Percentiles rank a stretch among this genome's conserved stretches.
Conservation (phyloP, 2,797 vertebrate genomes). For the Spinus olivaceus region DNA sequence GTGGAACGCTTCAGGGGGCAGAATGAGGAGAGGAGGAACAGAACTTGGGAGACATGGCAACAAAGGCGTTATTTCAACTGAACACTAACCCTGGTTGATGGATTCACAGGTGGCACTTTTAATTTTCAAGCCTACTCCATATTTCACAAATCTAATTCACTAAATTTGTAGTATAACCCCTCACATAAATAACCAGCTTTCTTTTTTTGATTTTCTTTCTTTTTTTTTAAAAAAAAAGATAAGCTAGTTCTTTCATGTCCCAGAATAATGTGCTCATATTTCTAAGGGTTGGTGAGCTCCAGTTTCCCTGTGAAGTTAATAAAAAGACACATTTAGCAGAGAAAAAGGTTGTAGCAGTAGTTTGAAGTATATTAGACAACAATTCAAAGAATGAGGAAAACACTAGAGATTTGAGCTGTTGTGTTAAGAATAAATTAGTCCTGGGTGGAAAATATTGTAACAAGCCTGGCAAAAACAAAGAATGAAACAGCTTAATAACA, state of each 20-base stretch:
- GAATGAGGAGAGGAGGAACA: not conserved
- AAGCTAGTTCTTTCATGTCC: not conserved
- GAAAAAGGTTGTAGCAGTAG: not conserved
- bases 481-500: not conserved
- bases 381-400: not conserved
- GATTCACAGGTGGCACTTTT: not conserved
- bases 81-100: not conserved
- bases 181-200: not conserved
- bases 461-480: slow-evolving; percentile 35
- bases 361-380: not conserved
- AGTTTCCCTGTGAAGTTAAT: not conserved
- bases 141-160: not conserved
- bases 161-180: not conserved
- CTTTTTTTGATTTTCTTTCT: not conserved
- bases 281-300: not conserved
- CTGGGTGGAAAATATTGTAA: slow-evolving; percentile 52
- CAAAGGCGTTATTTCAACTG: not conserved
- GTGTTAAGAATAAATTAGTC: slow-evolving; percentile 9
- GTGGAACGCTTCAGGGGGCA: not conserved
- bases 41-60: not conserved
- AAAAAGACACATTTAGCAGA: not conserved
- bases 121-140: not conserved
- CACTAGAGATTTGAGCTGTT: not conserved
- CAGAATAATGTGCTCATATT: not conserved
- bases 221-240: too few relatives aligned